Percentiles rank a stretch among this genome's conserved stretches.
These are phyloP conservation scores for Philopedon plagiatum DNA, from an alignment of 2,888 invertebrate species.

Conservation along the genomic window DNA sequence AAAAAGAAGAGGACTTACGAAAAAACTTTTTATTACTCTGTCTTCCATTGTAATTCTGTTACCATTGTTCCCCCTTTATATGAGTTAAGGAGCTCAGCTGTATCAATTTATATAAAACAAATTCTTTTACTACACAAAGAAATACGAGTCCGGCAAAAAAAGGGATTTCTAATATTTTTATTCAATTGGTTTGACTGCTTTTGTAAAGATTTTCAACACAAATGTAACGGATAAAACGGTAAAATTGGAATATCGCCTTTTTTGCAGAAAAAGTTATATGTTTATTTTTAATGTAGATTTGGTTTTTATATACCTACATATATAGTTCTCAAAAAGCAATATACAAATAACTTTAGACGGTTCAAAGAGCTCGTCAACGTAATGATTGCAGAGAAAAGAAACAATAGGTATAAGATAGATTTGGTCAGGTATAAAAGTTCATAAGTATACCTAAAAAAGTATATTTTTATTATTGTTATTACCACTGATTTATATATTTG, in stretches of 20 bases:
- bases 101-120: constrained; percentile 2
- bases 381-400: too few relatives aligned
- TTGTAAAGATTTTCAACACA: not conserved
- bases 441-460: too few relatives aligned
- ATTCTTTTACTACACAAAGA: not conserved
- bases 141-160: not conserved
- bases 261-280: not conserved
- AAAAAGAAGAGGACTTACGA: not conserved
- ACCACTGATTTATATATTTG: too few relatives aligned
- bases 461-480: too few relatives aligned
- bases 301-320: not conserved
- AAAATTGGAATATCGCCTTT: not conserved
- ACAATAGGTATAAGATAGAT: too few relatives aligned
- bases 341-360: too few relatives aligned
- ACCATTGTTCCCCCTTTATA: not conserved
- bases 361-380: too few relatives aligned
- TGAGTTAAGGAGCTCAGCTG: not conserved
- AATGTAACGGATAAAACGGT: not conserved
- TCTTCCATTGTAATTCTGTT: not conserved
- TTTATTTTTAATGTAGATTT: not conserved
- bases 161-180: not conserved
- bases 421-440: too few relatives aligned
- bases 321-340: too few relatives aligned
- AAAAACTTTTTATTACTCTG: not conserved
- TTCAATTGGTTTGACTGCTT: not conserved